These are phyloP conservation scores for Junco hyemalis DNA, from an alignment of 2,113 vertebrate species.

Conservation along the genomic window DNA sequence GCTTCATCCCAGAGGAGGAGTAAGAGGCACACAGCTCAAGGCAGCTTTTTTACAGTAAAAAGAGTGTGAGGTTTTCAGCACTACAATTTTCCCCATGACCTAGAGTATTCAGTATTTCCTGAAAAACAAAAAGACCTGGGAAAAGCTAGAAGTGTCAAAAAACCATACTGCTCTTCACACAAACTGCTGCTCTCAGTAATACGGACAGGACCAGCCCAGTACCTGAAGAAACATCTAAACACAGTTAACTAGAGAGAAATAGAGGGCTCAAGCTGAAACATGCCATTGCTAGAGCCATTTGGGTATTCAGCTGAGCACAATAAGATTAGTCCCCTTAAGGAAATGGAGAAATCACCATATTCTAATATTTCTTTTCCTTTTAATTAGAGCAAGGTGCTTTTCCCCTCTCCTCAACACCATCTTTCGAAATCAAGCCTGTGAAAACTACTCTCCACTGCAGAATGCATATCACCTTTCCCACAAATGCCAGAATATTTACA, in stretches of 20 bases:
- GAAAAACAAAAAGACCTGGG: background rate
- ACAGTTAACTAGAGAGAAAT: background rate
- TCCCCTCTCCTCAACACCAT: background rate
- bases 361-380: background rate
- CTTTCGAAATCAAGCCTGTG: background rate
- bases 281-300: background rate
- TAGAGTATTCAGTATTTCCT: background rate
- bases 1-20: background rate
- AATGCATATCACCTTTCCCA: background rate
- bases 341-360: background rate
- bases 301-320: background rate
- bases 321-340: background rate
- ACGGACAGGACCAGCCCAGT: background rate
- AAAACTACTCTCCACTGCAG: background rate
- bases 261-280: background rate
- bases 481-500: background rate
- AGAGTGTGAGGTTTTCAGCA: background rate
- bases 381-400: background rate
- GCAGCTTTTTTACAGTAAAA: background rate
- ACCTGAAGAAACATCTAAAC: background rate
- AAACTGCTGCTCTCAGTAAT: background rate
- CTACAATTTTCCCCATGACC: background rate
- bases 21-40: background rate
- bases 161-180: rapidly evolving
- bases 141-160: background rate